Evolutionary conservation across 1,140 invertebrate genomes (phyloP).

Genomic region (Stenopsyche tienmushanensis): DNA sequence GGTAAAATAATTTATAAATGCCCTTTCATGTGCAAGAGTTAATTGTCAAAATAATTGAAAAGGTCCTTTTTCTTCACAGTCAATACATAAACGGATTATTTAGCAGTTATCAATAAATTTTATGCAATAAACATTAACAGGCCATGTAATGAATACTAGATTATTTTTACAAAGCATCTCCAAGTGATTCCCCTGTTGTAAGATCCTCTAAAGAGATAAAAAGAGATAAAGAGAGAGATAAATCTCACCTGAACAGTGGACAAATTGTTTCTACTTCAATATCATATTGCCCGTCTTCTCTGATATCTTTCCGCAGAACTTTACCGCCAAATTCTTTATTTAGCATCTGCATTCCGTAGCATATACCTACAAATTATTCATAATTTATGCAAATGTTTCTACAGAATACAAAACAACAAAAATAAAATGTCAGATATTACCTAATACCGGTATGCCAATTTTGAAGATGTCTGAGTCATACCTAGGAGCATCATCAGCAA

Average conservation of each 20-base stretch:
- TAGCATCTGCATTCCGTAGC: slow-evolving; percentile 99
- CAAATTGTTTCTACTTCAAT: slow-evolving; percentile 88
- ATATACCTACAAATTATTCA: slow-evolving; percentile 70
- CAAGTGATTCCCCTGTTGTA: too few relatives aligned
- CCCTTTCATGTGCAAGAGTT: too few relatives aligned
- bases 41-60: too few relatives aligned
- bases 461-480: slow-evolving; percentile 96
- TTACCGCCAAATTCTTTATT: slow-evolving; percentile 98
- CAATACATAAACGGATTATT: too few relatives aligned
- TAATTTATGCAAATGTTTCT: neutral
- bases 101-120: too few relatives aligned
- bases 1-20: too few relatives aligned
- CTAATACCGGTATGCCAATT: slow-evolving; percentile 91
- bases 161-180: too few relatives aligned
- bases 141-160: too few relatives aligned
- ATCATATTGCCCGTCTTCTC: slow-evolving; percentile 94
- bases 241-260: slow-evolving; percentile 88
- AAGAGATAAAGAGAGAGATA: neutral
- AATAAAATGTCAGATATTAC: slow-evolving; percentile 48
- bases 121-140: too few relatives aligned
- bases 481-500: slow-evolving; percentile 89
- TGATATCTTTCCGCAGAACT: slow-evolving; percentile 78
- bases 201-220: neutral
- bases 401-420: neutral
- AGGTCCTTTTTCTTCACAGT: too few relatives aligned